Evolutionary conservation across 2,888 invertebrate species (phyloP).

Genomic region (Aphodius granarius): DNA sequence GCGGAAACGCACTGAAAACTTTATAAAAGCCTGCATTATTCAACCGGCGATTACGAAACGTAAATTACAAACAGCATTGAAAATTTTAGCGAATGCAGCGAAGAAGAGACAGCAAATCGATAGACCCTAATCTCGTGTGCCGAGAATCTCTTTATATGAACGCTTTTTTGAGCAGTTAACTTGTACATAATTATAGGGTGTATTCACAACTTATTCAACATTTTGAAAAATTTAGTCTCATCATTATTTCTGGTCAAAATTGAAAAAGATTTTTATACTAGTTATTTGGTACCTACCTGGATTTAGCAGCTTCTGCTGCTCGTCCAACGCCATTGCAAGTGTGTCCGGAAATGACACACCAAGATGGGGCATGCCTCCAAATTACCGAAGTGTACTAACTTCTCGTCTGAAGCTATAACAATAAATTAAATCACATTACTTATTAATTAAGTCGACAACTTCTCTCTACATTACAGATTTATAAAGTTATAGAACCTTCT

Average conservation of each 20-base stretch:
- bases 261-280: no score
- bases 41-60: not conserved
- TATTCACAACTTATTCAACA: no score
- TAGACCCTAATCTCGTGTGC: not conserved
- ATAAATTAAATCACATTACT: slow-evolving; percentile 1
- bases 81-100: not conserved
- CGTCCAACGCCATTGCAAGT: slow-evolving; percentile 50
- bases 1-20: not conserved
- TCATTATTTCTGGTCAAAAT: no score
- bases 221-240: no score
- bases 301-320: slow-evolving; percentile 51
- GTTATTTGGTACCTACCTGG: slow-evolving; percentile 41
- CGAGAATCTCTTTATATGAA: not conserved
- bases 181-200: no score
- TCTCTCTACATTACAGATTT: no score
- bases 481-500: no score
- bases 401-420: slow-evolving; percentile 27
- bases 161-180: no score
- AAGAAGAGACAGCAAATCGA: not conserved
- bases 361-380: slow-evolving; percentile 40
- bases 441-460: no score
- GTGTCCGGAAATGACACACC: slow-evolving; percentile 42
- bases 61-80: not conserved
- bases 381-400: slow-evolving; percentile 4
- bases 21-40: not conserved